phyloP scores from a whole-genome alignment of 1,140 invertebrate genomes.

The Zaprionus davidi region DNA sequence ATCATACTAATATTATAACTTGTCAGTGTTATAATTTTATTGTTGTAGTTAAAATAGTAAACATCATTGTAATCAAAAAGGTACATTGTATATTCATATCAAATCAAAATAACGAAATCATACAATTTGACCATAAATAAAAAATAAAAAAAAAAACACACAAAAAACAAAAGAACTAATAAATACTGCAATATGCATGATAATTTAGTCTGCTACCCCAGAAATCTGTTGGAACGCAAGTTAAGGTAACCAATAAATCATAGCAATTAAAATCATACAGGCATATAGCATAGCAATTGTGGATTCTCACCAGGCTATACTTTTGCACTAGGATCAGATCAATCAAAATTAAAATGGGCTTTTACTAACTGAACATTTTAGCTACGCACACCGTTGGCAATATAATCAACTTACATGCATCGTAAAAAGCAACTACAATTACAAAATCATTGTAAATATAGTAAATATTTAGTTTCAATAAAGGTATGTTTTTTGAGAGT shows the following conservation, averaged over 20 bases:
- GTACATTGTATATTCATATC: constrained; percentile 66
- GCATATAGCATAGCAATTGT: constrained; percentile 27
- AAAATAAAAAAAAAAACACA: constrained; percentile 54
- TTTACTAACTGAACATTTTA: constrained; percentile 49
- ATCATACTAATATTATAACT: constrained; percentile 67
- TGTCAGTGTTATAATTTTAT: constrained; percentile 66
- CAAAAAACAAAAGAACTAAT: constrained; percentile 47
- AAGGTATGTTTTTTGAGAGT: background rate
- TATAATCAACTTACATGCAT: constrained; percentile 72
- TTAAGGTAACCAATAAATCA: constrained; percentile 26
- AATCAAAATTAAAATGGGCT: constrained; percentile 30
- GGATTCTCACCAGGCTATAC: background rate
- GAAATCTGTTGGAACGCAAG: constrained; percentile 51
- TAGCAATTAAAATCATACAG: constrained; percentile 34
- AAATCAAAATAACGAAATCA: constrained; percentile 64
- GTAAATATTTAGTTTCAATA: constrained; percentile 28
- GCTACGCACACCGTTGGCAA: constrained; percentile 66
- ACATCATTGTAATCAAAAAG: constrained; percentile 54
- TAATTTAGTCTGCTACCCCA: constrained; percentile 84
- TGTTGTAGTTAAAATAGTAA: constrained; percentile 53
- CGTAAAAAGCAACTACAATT: constrained; percentile 62
- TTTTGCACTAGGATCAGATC: constrained; percentile 20
- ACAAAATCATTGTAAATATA: constrained; percentile 32
- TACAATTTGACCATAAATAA: constrained; percentile 48
- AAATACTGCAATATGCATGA: constrained; percentile 63